Evolutionary conservation across 35 echinoderm and acorn worm species (phyloP), one percentile per base, ranked within the genome.

Genomic region (Holothuria glaberrima): DNA sequence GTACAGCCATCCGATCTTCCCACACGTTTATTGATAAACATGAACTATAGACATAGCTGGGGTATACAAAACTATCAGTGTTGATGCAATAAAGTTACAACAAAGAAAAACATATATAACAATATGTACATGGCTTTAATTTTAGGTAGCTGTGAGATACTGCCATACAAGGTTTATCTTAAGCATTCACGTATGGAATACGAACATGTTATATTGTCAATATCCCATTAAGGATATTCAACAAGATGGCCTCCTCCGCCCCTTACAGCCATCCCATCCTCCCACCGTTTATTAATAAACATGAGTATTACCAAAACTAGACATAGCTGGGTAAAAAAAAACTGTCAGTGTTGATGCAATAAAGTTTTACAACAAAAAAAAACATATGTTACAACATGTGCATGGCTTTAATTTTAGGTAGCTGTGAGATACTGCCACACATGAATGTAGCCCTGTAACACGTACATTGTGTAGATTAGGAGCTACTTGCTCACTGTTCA

Each of bases 401-500:
- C 66, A 69, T 69, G 66, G 66, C 66, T 69, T 69, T 69, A 18
- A 33, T 41, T 41, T 41, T 4, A 41, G 36, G 66, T 29, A 69
- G 66, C 66, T 26, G 66, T 69, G 66, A 69, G 66, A 69, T 69
- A 69, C 66, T 29, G 25, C 25, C 10, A 69, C 16, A 67, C 63
- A 16, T 67, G 16, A 67, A 67, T 69, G 66, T 25, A 25, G 66
- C 66, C 66, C 66, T 29, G 9, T 69, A 69, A 69, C 22, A 69
- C n/a, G n/a, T n/a, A n/a, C 25, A 69, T 18, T 69, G 66, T 69
- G 66, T 18, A 69, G 66, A 69, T 5, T 67, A 67, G 63, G 63
- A 69, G 66, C 66, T 29, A 69, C 66, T 69, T 69, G 66, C 66
- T 69, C 66, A 69, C 66, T 69, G 21, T 69, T 69, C 31, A 69